Percentiles rank a stretch among this genome's conserved stretches.
phyloP scores from a whole-genome alignment of 2,797 vertebrate genomes.

The Nyctibius grandis region DNA sequence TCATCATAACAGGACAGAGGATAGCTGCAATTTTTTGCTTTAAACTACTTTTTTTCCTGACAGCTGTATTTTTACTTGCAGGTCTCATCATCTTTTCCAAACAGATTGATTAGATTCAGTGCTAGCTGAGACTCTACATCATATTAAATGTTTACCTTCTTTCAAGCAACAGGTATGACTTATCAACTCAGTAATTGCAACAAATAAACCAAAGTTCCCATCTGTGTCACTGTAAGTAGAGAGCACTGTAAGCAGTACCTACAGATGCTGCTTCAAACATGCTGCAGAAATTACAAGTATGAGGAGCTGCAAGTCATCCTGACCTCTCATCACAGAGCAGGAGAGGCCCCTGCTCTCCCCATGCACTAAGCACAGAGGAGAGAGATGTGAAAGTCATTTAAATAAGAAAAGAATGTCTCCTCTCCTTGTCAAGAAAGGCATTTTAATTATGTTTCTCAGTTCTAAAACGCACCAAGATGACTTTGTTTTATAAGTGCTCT shows the following conservation, averaged over 20 bases:
- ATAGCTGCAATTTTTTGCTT: background rate
- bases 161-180: constrained; percentile 1
- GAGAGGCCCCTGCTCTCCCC: background rate
- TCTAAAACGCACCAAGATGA: background rate
- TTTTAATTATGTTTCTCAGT: background rate
- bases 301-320: background rate
- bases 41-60: background rate
- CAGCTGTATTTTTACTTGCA: background rate
- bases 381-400: background rate
- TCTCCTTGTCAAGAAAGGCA: background rate
- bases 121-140: constrained; percentile 19
- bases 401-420: background rate
- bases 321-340: background rate
- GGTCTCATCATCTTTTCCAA: background rate
- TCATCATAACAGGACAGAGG: background rate
- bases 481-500: background rate
- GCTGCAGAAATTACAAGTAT: background rate
- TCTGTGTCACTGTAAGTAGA: constrained; percentile 4
- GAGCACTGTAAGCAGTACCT: background rate
- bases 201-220: constrained; percentile 40
- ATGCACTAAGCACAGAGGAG: background rate
- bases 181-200: constrained; percentile 35
- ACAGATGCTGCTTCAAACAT: background rate
- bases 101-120: background rate
- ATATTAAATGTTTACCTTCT: constrained; percentile 16